A percentile compares a stretch with the other conserved stretches of the same genome.
Conservation (phyloP, 2,888 invertebrate genomes). For the Athetis lepigone region DNA sequence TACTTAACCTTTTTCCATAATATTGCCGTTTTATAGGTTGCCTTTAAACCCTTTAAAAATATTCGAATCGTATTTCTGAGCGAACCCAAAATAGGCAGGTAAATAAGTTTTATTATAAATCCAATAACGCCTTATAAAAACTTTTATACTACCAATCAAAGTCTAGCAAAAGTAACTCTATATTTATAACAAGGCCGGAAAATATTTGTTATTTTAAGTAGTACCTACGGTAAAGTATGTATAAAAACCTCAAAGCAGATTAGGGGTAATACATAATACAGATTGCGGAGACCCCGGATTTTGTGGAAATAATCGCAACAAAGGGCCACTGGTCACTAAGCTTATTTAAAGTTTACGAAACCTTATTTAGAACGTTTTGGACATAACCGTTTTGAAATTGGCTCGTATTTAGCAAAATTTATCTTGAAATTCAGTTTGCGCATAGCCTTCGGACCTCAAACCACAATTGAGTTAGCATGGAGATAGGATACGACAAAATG, state of each 20-base stretch:
- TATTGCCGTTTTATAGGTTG: neutral
- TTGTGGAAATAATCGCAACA: slow-evolving; percentile 39
- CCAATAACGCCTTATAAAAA: slow-evolving; percentile 45
- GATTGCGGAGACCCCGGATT: slow-evolving; percentile 25
- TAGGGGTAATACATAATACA: slow-evolving; percentile 47
- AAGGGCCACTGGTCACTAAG: slow-evolving; percentile 34
- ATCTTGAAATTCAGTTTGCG: slow-evolving; percentile 24
- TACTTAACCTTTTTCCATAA: slow-evolving; percentile 10
- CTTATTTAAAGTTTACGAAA: slow-evolving; percentile 45
- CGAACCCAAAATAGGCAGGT: slow-evolving; percentile 38
- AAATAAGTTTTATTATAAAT: slow-evolving; percentile 53
- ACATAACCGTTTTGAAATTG: neutral
- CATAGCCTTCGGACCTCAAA: slow-evolving; percentile 17
- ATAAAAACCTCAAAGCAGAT: slow-evolving; percentile 57
- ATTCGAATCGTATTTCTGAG: slow-evolving; percentile 23
- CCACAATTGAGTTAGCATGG: slow-evolving; percentile 42
- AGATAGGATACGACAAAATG: slow-evolving; percentile 37
- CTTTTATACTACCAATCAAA: slow-evolving; percentile 54
- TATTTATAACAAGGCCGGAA: slow-evolving; percentile 10
- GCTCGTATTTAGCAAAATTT: slow-evolving; percentile 21
- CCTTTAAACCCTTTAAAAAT: slow-evolving; percentile 32
- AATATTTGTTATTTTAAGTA: slow-evolving; percentile 44
- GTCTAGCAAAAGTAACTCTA: slow-evolving; percentile 38
- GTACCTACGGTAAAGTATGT: slow-evolving; percentile 6
- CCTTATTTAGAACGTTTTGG: slow-evolving; percentile 20